These are phyloP conservation scores for Stenurella melanura DNA, from an alignment of 2,888 invertebrate species.

Conservation along the genomic window DNA sequence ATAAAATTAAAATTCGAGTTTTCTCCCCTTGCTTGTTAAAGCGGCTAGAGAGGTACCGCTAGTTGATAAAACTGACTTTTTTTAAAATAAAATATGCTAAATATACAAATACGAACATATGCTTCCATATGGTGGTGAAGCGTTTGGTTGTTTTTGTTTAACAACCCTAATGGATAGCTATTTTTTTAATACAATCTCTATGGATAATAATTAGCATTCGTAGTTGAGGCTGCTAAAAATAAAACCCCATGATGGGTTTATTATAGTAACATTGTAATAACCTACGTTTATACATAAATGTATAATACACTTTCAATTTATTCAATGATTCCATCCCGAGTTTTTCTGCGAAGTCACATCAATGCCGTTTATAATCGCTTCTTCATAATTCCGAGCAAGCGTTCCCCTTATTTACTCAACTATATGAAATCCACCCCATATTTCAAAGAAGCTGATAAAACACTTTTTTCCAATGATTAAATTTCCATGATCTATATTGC, in stretches of 20 bases:
- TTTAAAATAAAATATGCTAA: too few species aligned
- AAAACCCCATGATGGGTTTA: neutral
- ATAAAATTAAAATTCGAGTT: too few species aligned
- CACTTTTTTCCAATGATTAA: constrained; percentile 29
- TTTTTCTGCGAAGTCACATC: neutral
- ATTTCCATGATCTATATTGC: constrained; percentile 38
- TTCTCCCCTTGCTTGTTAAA: too few species aligned
- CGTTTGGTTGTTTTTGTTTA: too few species aligned
- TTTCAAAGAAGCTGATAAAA: constrained; percentile 30
- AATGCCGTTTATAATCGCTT: neutral
- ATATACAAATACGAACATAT: too few species aligned
- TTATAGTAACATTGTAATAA: neutral
- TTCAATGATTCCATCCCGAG: neutral
- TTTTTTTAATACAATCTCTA: too few species aligned
- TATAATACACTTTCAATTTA: neutral
- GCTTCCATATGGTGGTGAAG: too few species aligned
- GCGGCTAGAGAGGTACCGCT: too few species aligned
- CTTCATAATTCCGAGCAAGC: constrained; percentile 1
- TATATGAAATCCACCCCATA: constrained; percentile 19
- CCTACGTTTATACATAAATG: constrained; percentile 2
- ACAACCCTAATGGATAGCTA: too few species aligned
- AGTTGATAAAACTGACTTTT: too few species aligned
- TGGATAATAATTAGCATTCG: too few species aligned
- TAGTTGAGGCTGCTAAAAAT: neutral
- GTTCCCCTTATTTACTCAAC: neutral